Base-by-base conservation (phyloP, 1,140 invertebrate species). In the Microplitis demolitor region DNA sequence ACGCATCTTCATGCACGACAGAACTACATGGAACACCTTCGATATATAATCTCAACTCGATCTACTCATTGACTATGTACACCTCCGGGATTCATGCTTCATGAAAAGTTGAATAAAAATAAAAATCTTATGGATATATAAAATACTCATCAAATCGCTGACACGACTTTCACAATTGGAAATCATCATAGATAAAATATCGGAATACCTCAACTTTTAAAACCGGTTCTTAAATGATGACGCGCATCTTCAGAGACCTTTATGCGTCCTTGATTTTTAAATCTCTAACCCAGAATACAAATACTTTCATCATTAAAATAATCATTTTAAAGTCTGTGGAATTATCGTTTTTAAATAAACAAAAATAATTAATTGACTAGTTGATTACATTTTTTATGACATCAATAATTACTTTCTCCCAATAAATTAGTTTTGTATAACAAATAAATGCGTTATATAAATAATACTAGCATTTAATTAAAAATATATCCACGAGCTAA, bases 221-320 rank as follows among this genome's bases (percentile, higher is more conserved):
- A 60, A 60, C 56, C 56, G 56, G 56, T 60, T 60, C 33, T 54
- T n/a, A n/a, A 54, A 31, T 60, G 56, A 33, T 60, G 16, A 60
- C 31, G 56, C 14, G 8, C 16, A 14, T 8, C 8, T 13, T 24
- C 24, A 31, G 33, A 31, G 56, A 60, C 56, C 14, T 60, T 60
- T 60, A 35, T 14, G 56, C 56, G 56, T 60, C 56, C 56, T 60
- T 60, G 56, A 60, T 60, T 31, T 31, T 31, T 31, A 14, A 14
- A 31, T 60, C 31, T 31, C 31, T 60, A 24, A 60, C 56, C 56
- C 16, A 60, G 56, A 60, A 60, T n/a, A 60, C 24, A 60, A 60
- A 60, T 8, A n/a, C 33, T 56, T 5, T n/a, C 5, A 5, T 16
- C 11, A 56, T 56, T 56, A n/a, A 13, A 5, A 1, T 56, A 5